Conservation (phyloP, 2,888 invertebrate species). For the Liopterus haemorrhoidalis region DNA sequence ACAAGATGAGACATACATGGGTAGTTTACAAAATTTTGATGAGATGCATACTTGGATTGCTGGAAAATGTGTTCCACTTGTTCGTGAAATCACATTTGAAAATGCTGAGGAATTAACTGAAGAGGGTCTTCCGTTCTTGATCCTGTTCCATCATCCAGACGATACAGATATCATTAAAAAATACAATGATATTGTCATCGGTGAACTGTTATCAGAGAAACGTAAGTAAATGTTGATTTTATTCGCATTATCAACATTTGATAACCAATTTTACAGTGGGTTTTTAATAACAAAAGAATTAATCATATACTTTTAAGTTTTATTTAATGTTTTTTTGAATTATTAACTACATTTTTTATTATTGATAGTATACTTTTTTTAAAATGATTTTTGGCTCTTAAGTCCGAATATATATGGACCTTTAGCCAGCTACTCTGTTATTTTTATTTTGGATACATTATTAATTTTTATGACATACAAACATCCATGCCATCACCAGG, state of each 20-base stretch:
- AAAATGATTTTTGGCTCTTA: too few relatives aligned
- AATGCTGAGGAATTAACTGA: conserved; percentile 99
- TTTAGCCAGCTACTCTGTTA: too few relatives aligned
- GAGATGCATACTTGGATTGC: conserved; percentile 84
- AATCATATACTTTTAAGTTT: too few relatives aligned
- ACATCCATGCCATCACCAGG: too few relatives aligned
- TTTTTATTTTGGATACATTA: too few relatives aligned
- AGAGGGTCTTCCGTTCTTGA: conserved; percentile 96
- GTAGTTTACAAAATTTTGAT: conserved; percentile 69
- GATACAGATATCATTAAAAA: conserved; percentile 75
- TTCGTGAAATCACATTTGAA: conserved; percentile 98
- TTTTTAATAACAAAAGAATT: too few relatives aligned
- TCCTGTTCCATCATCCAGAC: conserved; percentile 87
- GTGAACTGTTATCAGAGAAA: conserved; percentile 78
- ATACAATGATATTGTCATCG: conserved; percentile 74
- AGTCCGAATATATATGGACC: too few relatives aligned
- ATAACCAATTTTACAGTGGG: too few relatives aligned
- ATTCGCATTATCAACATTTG: conserved; percentile 6
- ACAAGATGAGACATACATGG: conserved; percentile 76
- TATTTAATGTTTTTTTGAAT: too few relatives aligned
- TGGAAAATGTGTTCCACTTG: conserved; percentile 91
- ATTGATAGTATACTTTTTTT: too few relatives aligned
- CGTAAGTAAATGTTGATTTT: conserved; percentile 57
- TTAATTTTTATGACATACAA: too few relatives aligned
- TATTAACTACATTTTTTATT: too few relatives aligned